Evolutionary conservation across 2,797 vertebrate genomes (phyloP).

Genomic region (Melopsittacus undulatus): DNA sequence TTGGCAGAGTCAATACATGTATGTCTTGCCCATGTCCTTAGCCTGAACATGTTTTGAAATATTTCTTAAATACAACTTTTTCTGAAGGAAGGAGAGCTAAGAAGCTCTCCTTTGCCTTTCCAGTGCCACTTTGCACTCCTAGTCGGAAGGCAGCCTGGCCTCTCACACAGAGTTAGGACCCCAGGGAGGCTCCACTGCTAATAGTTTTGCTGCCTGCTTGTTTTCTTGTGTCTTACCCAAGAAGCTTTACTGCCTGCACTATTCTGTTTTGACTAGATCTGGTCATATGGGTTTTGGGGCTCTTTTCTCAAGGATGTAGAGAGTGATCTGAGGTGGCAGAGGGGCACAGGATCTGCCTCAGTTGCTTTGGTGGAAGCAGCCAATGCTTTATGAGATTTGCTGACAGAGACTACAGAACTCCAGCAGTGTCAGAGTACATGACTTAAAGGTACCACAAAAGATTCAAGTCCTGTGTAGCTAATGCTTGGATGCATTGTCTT

Average conservation of each 20-base stretch:
- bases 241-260: not conserved
- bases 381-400: not conserved
- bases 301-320: not conserved
- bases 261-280: not conserved
- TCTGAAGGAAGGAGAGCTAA: not conserved
- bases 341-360: not conserved
- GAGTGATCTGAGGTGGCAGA: not conserved
- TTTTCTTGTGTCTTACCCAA: not conserved
- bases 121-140: not conserved
- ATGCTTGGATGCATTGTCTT: slow-evolving; percentile 7
- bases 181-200: not conserved
- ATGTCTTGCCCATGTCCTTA: not conserved
- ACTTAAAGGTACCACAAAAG: not conserved
- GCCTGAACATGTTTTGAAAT: not conserved
- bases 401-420: not conserved
- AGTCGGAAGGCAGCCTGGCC: not conserved
- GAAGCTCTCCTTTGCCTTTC: not conserved
- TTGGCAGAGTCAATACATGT: not conserved
- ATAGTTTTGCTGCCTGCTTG: not conserved
- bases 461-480: not conserved
- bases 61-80: not conserved
- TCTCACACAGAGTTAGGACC: not conserved
- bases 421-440: not conserved
- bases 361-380: not conserved
- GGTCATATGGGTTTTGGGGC: not conserved